Conservation (phyloP, 2,113 vertebrate genomes). For the Notarius lentiginosus region DNA sequence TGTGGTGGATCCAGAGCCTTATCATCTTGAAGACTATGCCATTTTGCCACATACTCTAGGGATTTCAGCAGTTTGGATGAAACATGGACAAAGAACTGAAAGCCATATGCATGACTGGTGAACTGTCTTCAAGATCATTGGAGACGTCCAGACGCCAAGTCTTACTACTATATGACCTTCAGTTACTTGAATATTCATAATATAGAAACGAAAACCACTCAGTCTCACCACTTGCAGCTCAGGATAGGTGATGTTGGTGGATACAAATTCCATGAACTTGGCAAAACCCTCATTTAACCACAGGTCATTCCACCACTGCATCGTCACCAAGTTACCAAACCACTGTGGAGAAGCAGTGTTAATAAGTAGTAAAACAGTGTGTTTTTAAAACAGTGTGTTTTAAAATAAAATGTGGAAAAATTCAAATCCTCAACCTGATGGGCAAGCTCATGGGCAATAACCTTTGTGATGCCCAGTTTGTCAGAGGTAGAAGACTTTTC, state of each 20-base stretch:
- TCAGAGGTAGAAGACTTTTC: slow-evolving; percentile 68
- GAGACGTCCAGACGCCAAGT: neutral
- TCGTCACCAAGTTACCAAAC: slow-evolving; percentile 78
- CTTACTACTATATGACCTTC: neutral
- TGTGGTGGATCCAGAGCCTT: neutral
- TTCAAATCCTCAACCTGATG: slow-evolving; percentile 67
- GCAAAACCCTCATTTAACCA: slow-evolving; percentile 80
- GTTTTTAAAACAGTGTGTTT: neutral
- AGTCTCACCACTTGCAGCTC: slow-evolving; percentile 72
- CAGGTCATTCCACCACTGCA: slow-evolving; percentile 79
- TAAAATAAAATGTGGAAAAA: neutral
- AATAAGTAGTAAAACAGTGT: neutral
- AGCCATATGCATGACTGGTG: neutral
- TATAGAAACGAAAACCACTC: neutral
- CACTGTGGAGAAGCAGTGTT: slow-evolving; percentile 58
- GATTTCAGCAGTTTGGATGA: neutral
- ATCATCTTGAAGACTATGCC: neutral
- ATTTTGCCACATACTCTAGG: neutral
- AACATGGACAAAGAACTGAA: neutral
- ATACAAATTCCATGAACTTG: slow-evolving; percentile 78
- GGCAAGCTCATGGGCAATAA: slow-evolving; percentile 76
- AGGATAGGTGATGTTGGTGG: slow-evolving; percentile 66
- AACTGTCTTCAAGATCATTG: neutral
- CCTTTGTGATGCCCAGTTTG: slow-evolving; percentile 70
- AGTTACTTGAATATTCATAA: neutral